Percentiles rank a stretch among this genome's conserved stretches.
Conservation (phyloP, 2,797 vertebrate species). For the Saxicola maurus region DNA sequence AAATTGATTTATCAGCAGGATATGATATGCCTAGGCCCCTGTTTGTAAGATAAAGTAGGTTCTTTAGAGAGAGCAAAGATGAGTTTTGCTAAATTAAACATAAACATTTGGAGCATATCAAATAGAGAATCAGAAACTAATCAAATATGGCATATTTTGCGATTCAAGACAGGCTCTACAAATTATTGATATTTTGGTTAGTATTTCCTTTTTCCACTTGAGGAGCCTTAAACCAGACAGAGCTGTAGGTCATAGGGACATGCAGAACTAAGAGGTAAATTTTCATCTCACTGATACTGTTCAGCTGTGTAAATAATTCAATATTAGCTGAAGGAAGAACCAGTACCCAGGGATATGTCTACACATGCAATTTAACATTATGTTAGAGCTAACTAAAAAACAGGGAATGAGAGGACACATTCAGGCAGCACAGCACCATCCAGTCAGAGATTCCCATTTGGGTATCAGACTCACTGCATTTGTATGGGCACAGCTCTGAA, state of each 20-base stretch:
- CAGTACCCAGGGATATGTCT: neutral
- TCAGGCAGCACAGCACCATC: neutral
- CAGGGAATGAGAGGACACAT: neutral
- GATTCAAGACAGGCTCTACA: neutral
- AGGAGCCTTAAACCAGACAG: neutral
- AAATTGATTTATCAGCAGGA: constrained; percentile 15
- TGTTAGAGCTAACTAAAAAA: neutral
- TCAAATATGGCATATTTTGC: neutral
- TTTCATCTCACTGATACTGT: neutral
- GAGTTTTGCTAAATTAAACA: constrained; percentile 31
- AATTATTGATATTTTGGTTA: constrained; percentile 12
- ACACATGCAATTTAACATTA: neutral
- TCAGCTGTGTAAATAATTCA: constrained; percentile 44
- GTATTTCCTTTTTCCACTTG: neutral
- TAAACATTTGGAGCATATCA: constrained; percentile 5
- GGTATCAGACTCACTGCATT: neutral
- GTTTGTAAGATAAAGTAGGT: neutral
- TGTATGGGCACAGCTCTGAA: neutral
- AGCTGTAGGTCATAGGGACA: neutral
- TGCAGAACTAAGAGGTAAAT: neutral
- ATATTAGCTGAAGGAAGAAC: neutral
- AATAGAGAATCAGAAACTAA: constrained; percentile 2
- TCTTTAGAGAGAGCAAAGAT: neutral
- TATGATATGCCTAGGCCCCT: neutral
- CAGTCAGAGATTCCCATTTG: neutral